Conservation (phyloP, 2,888 invertebrate genomes). For the Cataglyphis albicans region DNA sequence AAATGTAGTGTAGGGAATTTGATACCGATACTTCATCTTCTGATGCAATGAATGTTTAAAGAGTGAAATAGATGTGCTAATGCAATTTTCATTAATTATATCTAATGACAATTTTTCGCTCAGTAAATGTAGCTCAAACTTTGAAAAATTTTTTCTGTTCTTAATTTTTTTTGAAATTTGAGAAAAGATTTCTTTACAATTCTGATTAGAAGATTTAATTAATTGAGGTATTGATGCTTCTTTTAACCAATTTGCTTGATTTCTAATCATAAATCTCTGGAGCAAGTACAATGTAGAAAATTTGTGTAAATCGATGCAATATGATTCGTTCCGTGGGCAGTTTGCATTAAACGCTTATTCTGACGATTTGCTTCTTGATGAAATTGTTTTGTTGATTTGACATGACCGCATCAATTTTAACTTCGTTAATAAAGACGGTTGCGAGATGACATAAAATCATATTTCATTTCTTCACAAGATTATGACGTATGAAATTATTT, state of each 20-base stretch:
- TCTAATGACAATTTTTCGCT: not conserved
- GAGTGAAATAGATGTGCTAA: not conserved
- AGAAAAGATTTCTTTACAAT: not conserved
- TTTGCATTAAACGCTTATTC: conserved; percentile 15
- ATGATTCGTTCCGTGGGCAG: conserved; percentile 1
- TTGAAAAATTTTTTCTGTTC: not conserved
- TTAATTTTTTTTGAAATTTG: conserved; percentile 3
- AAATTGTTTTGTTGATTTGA: not conserved
- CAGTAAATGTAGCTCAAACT: not conserved
- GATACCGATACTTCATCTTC: not conserved
- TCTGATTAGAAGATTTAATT: not conserved
- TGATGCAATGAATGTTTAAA: conserved; percentile 17
- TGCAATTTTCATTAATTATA: not conserved
- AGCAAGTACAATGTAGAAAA: not conserved
- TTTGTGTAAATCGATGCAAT: conserved; percentile 33
- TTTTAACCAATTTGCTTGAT: not conserved
- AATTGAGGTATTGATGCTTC: not conserved
- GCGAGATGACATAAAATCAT: not conserved
- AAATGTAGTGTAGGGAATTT: not conserved
- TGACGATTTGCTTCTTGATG: conserved; percentile 13
- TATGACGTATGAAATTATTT: not conserved
- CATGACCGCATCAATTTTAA: not conserved
- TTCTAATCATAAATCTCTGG: not conserved
- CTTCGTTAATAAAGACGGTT: not conserved
- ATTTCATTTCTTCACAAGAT: not conserved